phyloP scores from a whole-genome alignment of 53 echinoderm and acorn worm genomes.

The Mesocentrotus franciscanus region DNA sequence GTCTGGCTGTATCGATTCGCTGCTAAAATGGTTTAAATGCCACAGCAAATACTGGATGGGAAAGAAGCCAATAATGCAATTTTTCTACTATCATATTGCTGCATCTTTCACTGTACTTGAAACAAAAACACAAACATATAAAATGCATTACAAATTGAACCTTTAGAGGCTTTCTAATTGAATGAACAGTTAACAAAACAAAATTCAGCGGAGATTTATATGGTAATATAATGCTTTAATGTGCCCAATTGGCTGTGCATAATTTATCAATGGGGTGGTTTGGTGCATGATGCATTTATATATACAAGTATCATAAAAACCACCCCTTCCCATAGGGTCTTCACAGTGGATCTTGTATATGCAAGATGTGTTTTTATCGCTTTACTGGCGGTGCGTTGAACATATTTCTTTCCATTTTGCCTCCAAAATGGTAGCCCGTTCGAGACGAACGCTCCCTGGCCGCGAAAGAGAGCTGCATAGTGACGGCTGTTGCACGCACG shows the following conservation, averaged over 20 bases:
- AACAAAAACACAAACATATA: too few species aligned
- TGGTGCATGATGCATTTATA: not conserved
- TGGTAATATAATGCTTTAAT: not conserved
- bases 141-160: too few species aligned
- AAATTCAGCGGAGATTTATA: too few species aligned
- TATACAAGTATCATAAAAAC: not conserved
- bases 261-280: not conserved
- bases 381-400: slow-evolving; percentile 31
- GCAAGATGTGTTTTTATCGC: not conserved
- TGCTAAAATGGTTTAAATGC: too few species aligned
- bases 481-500: slow-evolving; percentile 45
- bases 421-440: slow-evolving; percentile 13
- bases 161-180: too few species aligned
- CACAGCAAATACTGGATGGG: too few species aligned
- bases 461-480: not conserved
- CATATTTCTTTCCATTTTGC: slow-evolving; percentile 39
- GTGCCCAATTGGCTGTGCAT: not conserved
- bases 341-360: not conserved
- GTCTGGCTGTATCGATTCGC: too few species aligned
- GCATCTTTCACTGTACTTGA: too few species aligned
- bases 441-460: not conserved
- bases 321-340: not conserved
- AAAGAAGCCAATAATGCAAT: too few species aligned
- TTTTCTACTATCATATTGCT: too few species aligned
- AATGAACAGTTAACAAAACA: too few species aligned